These are phyloP conservation scores for Panulirus ornatus DNA, from an alignment of 1,140 invertebrate species.

Conservation along the genomic window DNA sequence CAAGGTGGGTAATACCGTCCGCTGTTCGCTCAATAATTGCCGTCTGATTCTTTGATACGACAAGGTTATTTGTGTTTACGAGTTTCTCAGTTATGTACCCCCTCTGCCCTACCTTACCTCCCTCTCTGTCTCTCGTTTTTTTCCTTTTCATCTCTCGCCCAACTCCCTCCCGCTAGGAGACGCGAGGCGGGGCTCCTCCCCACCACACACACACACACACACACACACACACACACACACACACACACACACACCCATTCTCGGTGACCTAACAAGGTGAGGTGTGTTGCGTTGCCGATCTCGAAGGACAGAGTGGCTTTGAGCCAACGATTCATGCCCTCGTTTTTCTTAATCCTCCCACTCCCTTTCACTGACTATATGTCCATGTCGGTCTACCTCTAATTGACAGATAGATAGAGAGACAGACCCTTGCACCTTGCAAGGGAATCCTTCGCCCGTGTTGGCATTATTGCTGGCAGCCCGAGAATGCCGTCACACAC, in stretches of 20 bases:
- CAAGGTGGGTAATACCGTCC: too few species aligned
- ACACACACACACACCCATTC: too few species aligned
- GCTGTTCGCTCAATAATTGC: slow-evolving; percentile 30
- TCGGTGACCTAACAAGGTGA: not conserved
- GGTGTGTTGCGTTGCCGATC: not conserved
- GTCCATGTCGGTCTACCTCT: too few species aligned
- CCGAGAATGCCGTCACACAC: not conserved
- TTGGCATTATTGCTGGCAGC: too few species aligned
- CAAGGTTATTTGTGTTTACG: slow-evolving; percentile 34
- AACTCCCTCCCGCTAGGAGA: not conserved
- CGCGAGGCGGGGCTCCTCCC: not conserved
- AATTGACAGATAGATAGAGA: too few species aligned
- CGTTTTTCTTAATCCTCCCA: not conserved
- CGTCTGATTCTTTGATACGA: slow-evolving; percentile 29
- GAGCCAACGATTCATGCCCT: not conserved
- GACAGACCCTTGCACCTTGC: too few species aligned
- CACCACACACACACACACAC: too few species aligned
- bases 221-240: not conserved
- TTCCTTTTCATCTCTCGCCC: not conserved
- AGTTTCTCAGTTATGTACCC: not conserved
- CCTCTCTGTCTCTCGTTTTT: slow-evolving; percentile 20
- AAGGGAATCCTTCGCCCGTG: too few species aligned
- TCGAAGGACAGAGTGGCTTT: not conserved
- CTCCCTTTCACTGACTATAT: not conserved
- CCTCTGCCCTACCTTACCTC: not conserved